These are phyloP conservation scores for Martes martes DNA, from an alignment of 2,113 vertebrate species.

Conservation along the genomic window DNA sequence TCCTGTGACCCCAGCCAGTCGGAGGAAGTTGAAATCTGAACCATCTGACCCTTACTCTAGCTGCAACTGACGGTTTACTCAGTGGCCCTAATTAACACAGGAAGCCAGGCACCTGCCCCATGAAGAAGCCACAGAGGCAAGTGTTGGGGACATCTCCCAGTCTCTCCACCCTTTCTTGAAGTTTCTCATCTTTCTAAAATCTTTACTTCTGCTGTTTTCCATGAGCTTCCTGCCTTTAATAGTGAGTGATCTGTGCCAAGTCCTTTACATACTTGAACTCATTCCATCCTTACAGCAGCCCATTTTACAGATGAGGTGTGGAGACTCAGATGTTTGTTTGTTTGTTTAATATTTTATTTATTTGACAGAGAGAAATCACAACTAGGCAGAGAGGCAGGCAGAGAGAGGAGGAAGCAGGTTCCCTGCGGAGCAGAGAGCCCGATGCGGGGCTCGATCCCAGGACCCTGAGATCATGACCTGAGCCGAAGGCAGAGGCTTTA, in stretches of 20 bases:
- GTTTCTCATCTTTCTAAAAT: neutral
- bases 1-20: neutral
- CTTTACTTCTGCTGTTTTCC: neutral
- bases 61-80: neutral
- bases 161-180: neutral
- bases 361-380: no score
- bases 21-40: neutral
- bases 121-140: neutral
- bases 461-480: no score
- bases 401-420: no score
- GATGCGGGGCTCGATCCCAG: no score
- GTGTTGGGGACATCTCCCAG: neutral
- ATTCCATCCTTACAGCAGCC: rapidly evolving
- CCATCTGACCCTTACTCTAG: neutral
- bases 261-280: no score
- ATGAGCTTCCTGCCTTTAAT: no score
- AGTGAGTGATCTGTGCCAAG: neutral
- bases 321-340: neutral
- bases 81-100: neutral
- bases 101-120: neutral
- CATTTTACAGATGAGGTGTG: neutral
- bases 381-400: no score
- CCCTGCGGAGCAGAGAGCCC: no score
- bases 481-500: no score
- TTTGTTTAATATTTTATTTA: no score